Conservation (phyloP, 2,888 invertebrate species). For the Syritta pipiens region DNA sequence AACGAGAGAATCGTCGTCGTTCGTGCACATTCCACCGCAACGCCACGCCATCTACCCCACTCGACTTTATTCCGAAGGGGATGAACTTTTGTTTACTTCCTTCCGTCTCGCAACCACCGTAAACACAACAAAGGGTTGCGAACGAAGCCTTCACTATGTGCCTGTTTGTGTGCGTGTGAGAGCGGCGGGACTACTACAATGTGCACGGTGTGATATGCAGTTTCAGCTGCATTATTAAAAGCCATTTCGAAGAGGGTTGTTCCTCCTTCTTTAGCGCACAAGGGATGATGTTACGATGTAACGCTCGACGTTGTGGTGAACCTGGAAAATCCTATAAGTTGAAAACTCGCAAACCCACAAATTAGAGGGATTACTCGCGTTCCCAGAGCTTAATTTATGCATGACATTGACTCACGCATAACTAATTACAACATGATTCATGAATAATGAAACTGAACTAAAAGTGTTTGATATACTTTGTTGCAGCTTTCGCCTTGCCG, state of each 20-base stretch:
- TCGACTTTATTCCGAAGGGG: conserved; percentile 50
- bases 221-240: conserved; percentile 46
- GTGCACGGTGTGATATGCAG: conserved; percentile 48
- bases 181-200: conserved; percentile 13
- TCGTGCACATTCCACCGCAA: background rate
- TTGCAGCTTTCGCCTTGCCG: background rate
- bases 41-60: conserved; percentile 17
- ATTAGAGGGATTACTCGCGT: conserved; percentile 60
- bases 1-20: background rate
- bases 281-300: conserved; percentile 23
- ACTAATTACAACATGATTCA: conserved; percentile 49
- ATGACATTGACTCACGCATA: conserved; percentile 67
- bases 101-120: conserved; percentile 55
- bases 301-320: background rate
- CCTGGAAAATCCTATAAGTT: conserved; percentile 24
- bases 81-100: conserved; percentile 66
- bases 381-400: conserved; percentile 55
- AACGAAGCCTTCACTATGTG: too few relatives aligned
- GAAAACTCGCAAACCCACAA: conserved; percentile 31
- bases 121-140: conserved; percentile 51
- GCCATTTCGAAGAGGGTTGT: background rate
- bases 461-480: conserved; percentile 6
- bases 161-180: too few relatives aligned
- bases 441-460: conserved; percentile 29
- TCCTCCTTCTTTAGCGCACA: too few relatives aligned